phyloP scores from a whole-genome alignment of 2,888 invertebrate genomes.

The Eurytoma adleriae region DNA sequence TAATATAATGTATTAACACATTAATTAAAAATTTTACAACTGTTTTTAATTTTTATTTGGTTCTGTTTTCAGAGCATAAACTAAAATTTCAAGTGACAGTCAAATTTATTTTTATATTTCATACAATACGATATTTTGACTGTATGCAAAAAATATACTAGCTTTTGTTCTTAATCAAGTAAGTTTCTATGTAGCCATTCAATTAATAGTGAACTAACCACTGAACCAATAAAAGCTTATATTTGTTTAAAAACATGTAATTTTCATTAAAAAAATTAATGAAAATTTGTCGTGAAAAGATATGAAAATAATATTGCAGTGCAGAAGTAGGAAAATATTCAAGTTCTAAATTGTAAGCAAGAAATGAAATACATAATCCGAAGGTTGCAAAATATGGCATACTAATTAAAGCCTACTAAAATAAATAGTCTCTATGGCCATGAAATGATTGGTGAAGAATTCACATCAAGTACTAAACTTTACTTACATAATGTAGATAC shows the following conservation, averaged over 20 bases:
- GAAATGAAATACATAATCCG: constrained; percentile 40
- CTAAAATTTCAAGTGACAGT: neutral
- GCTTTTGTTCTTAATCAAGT: constrained; percentile 30
- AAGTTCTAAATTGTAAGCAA: constrained; percentile 40
- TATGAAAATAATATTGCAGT: constrained; percentile 49
- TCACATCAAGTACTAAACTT: constrained; percentile 72
- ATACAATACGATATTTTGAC: constrained; percentile 11
- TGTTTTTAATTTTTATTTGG: neutral
- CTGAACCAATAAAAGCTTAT: constrained; percentile 45
- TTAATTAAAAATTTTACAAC: neutral
- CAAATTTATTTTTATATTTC: neutral
- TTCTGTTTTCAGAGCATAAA: constrained; percentile 19
- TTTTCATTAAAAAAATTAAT: constrained; percentile 32
- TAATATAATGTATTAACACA: too few species aligned
- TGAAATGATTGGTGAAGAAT: constrained; percentile 63
- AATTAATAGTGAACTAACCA: constrained; percentile 50
- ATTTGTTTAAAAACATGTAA: constrained; percentile 26
- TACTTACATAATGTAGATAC: constrained; percentile 80
- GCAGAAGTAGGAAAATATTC: constrained; percentile 46
- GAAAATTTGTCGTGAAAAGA: constrained; percentile 33
- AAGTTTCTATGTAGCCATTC: constrained; percentile 53
- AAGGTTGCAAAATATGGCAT: constrained; percentile 51
- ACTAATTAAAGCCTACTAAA: constrained; percentile 62
- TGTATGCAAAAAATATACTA: constrained; percentile 52
- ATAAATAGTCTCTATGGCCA: constrained; percentile 63